Base-by-base conservation (phyloP, 64 coral and sea anemone species). In the Acropora yongei region DNA sequence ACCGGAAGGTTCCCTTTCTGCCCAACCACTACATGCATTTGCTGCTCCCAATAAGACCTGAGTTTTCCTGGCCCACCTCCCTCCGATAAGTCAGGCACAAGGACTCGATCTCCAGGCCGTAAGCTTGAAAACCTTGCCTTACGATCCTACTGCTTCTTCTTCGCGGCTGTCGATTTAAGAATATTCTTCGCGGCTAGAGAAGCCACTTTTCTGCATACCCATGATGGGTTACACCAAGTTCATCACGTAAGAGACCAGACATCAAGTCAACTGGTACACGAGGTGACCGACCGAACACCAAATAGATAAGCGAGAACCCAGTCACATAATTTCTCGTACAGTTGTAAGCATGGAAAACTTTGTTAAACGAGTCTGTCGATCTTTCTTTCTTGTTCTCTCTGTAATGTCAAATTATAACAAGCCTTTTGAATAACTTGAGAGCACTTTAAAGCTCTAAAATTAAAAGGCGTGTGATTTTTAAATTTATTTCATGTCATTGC, bases 231-330 rank as follows among this genome's bases (percentile, higher is more conserved):
- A 87, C 73, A 30, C 69, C 20, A 49, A 61, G 49, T 57, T 86
- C 40, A 72, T 78, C 80, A 17, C 45, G 42, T 73, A 51, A 74
- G 16, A 91, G 72, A 50, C 88, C 88, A 76, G 90, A 89, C 74
- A 86, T 78, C 48, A 89, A 57, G 42, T 94, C 93, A n/a, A 90
- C 80, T 83, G 92, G 86, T 50, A 93, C 68, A 44, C 86, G 86
- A 61, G 86, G 92, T 48, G 79, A 55, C 30, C 92, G 74, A 10
- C 92, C 86, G 74, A 79, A 93, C 8, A 93, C 19, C n/a, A 93
- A 66, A 76, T 83, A 89, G 43, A 93, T 82, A 10, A 86, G 77
- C 43, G 92, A 57, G 72, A 88, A 93, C 4, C 92, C 86, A 44
- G 92, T 93, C 50, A 58, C 57, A 78, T 77, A 5, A 83, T 84